phyloP scores from a whole-genome alignment of 2,797 vertebrate species.

The Cirrhinus mrigala region DNA sequence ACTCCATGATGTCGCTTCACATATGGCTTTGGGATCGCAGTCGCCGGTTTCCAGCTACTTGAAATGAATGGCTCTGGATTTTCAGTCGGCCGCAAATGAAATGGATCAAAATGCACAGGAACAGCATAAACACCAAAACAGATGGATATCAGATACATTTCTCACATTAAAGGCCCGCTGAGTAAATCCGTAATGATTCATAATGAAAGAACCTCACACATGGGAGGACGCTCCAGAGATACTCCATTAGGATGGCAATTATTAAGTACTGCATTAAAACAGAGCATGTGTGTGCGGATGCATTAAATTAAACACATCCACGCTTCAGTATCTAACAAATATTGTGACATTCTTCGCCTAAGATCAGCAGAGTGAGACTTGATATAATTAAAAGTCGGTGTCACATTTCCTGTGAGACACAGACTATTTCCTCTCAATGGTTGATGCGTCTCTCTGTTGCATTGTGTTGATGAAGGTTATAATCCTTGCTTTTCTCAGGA shows the following conservation, averaged over 20 bases:
- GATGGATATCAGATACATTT: constrained; percentile 71
- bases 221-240: constrained; percentile 45
- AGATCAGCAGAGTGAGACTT: constrained; percentile 57
- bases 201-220: constrained; percentile 57
- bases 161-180: constrained; percentile 69
- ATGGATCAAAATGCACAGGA: constrained; percentile 21
- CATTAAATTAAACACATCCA: constrained; percentile 21
- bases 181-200: constrained; percentile 64
- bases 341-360: constrained; percentile 59
- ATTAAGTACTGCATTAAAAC: constrained; percentile 53
- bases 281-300: constrained; percentile 31
- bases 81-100: constrained; percentile 26
- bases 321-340: constrained; percentile 46
- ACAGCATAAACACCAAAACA: constrained; percentile 51
- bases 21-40: background rate
- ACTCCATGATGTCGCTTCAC: background rate
- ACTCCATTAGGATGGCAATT: constrained; percentile 50
- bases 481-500: background rate
- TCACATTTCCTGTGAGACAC: constrained; percentile 50
- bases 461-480: background rate
- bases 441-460: constrained; percentile 17
- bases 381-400: constrained; percentile 66
- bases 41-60: background rate
- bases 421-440: constrained; percentile 10
- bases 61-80: constrained; percentile 29